Percentiles rank a stretch among this genome's conserved stretches.
phyloP scores from a whole-genome alignment of 2,113 vertebrate genomes.

The Castor canadensis region DNA sequence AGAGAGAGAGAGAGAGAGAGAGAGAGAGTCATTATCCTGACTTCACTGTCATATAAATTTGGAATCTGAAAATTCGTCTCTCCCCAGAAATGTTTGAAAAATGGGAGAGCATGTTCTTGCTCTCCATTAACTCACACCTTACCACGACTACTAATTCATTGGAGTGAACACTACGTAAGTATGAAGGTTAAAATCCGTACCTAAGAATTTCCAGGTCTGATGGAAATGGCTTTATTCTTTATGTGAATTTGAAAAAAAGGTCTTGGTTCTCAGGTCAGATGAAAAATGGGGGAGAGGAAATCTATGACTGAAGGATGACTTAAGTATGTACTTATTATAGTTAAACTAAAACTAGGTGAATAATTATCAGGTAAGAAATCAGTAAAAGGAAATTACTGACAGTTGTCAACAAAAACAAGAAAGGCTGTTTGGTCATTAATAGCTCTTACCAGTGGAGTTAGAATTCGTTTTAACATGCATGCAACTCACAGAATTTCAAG shows the following conservation, averaged over 20 bases:
- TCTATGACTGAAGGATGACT: neutral
- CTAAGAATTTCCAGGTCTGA: neutral
- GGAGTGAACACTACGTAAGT: neutral
- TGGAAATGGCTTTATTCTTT: neutral
- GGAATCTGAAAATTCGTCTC: slow-evolving; percentile 52
- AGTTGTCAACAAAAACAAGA: neutral
- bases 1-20: slow-evolving; percentile 16
- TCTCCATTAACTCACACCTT: neutral
- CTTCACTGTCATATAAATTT: slow-evolving; percentile 48
- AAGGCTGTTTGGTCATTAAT: neutral
- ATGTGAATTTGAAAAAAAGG: neutral
- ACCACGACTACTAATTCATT: neutral
- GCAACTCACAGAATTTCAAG: neutral
- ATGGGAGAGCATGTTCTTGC: neutral
- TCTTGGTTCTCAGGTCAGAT: neutral
- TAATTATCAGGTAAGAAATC: neutral
- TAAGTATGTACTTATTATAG: neutral
- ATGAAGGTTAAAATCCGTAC: neutral
- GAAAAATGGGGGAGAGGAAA: neutral
- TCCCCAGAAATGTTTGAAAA: slow-evolving; percentile 15
- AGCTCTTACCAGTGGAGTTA: neutral
- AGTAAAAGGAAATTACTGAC: neutral
- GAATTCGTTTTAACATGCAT: neutral
- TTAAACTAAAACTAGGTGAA: neutral
- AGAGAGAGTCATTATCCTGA: neutral